Base-by-base conservation (phyloP, 2,888 invertebrate species). In the Coenonympha arcania region DNA sequence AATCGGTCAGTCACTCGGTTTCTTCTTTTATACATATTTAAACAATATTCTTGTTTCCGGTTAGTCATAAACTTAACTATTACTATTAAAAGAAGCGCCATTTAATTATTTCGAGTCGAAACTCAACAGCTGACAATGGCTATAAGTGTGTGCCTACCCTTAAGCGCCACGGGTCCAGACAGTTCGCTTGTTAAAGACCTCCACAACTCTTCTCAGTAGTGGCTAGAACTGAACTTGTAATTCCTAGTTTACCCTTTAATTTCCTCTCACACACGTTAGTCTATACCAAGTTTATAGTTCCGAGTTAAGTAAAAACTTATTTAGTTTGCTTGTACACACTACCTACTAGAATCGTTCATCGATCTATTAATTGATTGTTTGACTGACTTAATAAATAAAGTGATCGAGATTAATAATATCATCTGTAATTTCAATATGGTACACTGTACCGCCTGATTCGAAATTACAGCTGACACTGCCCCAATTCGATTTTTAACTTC, bases 191-290 rank as follows among this genome's bases (percentile, higher is more conserved):
- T 76, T 75, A 73, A n/a, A 71, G 61, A 63, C 63, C 50, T 56
- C 46, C 56, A 58, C 59, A 54, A 61, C 61, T 62, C 55, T 50
- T 50, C 54, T 52, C 41, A 34, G 47, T 55, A 64, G 65, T 65
- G 66, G 65, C 67, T 68, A 71, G 65, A 66, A 63, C 62, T 64
- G 56, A 64, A 71, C 68, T 69, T 60, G 39, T 16, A 13, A 69
- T 69, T 63, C 65, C 57, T 63, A 71, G 72, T 73, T 74, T 75
- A 65, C 69, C 69, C 73, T 72, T 68, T 71, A 75, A 75, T 76
- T 79, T 77, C 66, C 67, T 64, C 69, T 69, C 60, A 57, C 66
- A 63, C 69, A 66, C 66, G 13, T 13, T 37, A 13, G n/a, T 36
- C 15, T 9, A 26, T n/a, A 36, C 4, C 8, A 15, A 19, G 34